Base-by-base conservation (phyloP, 2,797 vertebrate species). In the Notolabrus celidotus region DNA sequence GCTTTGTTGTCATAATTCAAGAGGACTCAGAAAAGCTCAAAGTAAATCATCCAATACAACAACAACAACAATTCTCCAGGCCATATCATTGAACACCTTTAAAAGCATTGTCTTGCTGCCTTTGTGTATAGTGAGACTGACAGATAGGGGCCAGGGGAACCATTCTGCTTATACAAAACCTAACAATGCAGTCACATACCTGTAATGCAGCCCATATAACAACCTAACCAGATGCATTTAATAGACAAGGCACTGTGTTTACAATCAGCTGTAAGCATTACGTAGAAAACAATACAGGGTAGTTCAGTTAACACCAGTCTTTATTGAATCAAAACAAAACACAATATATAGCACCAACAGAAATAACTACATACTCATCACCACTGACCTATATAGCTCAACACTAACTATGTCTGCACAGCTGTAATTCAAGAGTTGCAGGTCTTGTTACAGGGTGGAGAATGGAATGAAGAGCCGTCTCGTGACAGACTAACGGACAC, bases 371-470 rank as follows among this genome's bases (percentile, higher is more conserved):
- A 55, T 36, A 63, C 29, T 22, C 42, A 25, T 23, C 72, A 82
- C 61, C 68, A 80, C 57, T 89, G 70, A 84, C 87, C 77, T 86
- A 87, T 53, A 85, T 73, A 82, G 56, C 71, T 74, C 42, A 90
- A 87, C 64, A 91, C 64, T 75, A 80, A 86, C 70, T 87, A 83
- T 78, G 84, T 61, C 83, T 81, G 75, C 80, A 86, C 68, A 75
- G 67, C 67, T 79, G 86, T 88, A 92, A 92, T 70, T 63, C 22
- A 64, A 89, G 67, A 80, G 43, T 2, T 29, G 20, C 23, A 70
- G 69, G 49, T 89, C 83, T 58, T 34, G 74, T 85, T 87, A 62
- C 81, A 77, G 79, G 69, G 61, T 65, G 73, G 43, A 68, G 23
- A 22, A 42, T 62, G 75, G 59, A 85, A 81, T 63, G 66, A 47